Base-by-base conservation (phyloP, 2,797 vertebrate genomes). In the Eidolon dupreanum region DNA sequence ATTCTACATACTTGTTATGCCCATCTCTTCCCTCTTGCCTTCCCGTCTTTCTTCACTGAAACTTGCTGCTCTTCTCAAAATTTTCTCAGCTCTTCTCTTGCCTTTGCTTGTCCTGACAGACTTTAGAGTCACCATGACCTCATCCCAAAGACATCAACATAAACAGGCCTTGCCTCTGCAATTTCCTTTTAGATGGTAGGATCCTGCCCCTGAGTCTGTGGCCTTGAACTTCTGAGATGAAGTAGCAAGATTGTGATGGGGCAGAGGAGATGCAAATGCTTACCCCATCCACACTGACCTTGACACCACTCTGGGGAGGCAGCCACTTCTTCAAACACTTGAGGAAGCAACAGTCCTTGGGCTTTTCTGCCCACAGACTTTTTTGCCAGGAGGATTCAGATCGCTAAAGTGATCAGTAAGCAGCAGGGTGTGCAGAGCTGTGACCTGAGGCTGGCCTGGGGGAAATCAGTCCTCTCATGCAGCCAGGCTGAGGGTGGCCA, bases 1-100 rank as follows among this genome's bases (percentile, higher is more conserved):
- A 20, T 0, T 8, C 26, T 11, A 2, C 2, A 19, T 33, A 51
- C 22, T 24, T 46, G 24, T 24, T 49, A 74, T 0, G 24, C 36
- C 59, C 2, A 1, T 24, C 28, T 74, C 17, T n/a, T 86, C 8
- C 15, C 24, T 17, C 49, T 51, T 10, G 5, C 66, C 26, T 71
- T 78, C 53, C 19, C n/a, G 12, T 57, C 75, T 53, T 57, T 41
- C 46, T 74, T 83, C 33, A 38, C 36, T 57, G 28, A 79, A 26
- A 7, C 43, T 17, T 22, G 3, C 12, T 68, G 59, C 68, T 87
- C 31, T 53, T 88, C 74, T 55, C 31, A 74, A 65, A 91, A 63
- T 12, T 31, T 43, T 66, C 24, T 49, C n/a, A 33, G 36, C 49
- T n/a, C 43, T 81, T 78, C 53, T 82, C n/a, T 75, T 82, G 90